Conservation (phyloP, 2,888 invertebrate genomes). For the Heterodera filipjevi region DNA sequence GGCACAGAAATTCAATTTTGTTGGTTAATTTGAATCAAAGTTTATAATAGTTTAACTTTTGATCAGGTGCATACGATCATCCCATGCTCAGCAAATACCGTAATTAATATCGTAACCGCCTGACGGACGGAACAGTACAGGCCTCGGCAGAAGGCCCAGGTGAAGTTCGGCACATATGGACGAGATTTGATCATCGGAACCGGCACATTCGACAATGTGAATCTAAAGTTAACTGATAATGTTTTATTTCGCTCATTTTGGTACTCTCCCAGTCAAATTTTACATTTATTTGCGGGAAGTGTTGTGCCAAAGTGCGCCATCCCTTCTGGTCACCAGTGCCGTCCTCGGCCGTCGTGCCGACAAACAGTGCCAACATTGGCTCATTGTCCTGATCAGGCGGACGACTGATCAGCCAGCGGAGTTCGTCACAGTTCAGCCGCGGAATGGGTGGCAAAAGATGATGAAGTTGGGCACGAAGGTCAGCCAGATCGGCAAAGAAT, state of each 20-base stretch:
- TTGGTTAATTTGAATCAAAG: too few species aligned
- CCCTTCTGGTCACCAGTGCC: slow-evolving; percentile 8
- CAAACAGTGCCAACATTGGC: slow-evolving; percentile 11
- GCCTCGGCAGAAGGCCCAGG: slow-evolving; percentile 72
- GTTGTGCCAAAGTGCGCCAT: slow-evolving; percentile 17
- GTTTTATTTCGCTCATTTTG: too few species aligned
- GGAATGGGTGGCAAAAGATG: not conserved
- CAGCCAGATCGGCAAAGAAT: slow-evolving; percentile 19
- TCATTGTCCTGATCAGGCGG: not conserved
- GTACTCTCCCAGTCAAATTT: too few species aligned
- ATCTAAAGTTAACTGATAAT: too few species aligned
- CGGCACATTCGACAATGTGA: slow-evolving; percentile 67
- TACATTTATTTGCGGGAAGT: slow-evolving; percentile 16
- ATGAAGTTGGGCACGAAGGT: slow-evolving; percentile 15
- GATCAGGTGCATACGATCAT: not conserved
- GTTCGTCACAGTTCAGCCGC: not conserved
- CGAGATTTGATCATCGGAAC: slow-evolving; percentile 3
- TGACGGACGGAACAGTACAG: slow-evolving; percentile 77
- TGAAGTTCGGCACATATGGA: slow-evolving; percentile 66
- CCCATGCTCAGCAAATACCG: slow-evolving; percentile 67
- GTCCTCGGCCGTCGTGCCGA: not conserved
- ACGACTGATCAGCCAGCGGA: slow-evolving; percentile 11
- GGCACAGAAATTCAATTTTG: too few species aligned
- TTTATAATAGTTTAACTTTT: too few species aligned
- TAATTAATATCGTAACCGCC: slow-evolving; percentile 79